Conservation (phyloP, 2,113 vertebrate genomes). For the Clarias macrocephalus region DNA sequence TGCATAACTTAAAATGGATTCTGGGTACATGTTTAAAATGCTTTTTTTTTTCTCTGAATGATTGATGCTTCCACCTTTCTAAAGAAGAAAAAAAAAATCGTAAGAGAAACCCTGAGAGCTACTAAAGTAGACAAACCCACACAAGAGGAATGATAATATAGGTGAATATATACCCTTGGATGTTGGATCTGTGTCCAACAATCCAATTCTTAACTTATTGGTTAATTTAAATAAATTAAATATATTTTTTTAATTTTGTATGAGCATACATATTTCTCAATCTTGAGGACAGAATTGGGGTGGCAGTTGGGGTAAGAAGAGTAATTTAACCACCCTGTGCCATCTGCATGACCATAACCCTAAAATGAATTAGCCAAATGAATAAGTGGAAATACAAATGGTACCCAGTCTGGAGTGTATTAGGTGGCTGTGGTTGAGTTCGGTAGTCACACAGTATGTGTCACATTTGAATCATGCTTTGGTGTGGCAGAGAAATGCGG, state of each 20-base stretch:
- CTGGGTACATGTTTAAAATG: background rate
- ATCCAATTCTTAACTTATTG: background rate
- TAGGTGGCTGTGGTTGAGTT: constrained; percentile 21
- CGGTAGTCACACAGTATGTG: constrained; percentile 27
- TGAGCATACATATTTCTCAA: background rate
- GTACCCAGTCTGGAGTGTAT: constrained; percentile 6
- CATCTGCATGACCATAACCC: background rate
- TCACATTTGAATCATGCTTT: constrained; percentile 46
- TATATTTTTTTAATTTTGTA: too few species aligned
- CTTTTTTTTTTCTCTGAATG: background rate
- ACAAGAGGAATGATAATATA: background rate
- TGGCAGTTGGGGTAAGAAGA: background rate
- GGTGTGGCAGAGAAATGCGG: constrained; percentile 30
- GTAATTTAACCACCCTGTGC: background rate
- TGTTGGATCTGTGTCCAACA: background rate
- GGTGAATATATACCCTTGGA: background rate
- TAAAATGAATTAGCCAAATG: background rate
- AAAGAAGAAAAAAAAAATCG: background rate
- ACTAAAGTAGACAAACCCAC: background rate
- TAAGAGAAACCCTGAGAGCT: background rate
- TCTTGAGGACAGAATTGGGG: background rate
- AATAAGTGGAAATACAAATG: background rate
- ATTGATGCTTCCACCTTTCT: background rate
- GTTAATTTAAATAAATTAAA: too few species aligned
- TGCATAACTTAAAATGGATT: background rate